Evolutionary conservation across 2,888 invertebrate genomes (phyloP).

Genomic region (Nemotelus nigrinus): DNA sequence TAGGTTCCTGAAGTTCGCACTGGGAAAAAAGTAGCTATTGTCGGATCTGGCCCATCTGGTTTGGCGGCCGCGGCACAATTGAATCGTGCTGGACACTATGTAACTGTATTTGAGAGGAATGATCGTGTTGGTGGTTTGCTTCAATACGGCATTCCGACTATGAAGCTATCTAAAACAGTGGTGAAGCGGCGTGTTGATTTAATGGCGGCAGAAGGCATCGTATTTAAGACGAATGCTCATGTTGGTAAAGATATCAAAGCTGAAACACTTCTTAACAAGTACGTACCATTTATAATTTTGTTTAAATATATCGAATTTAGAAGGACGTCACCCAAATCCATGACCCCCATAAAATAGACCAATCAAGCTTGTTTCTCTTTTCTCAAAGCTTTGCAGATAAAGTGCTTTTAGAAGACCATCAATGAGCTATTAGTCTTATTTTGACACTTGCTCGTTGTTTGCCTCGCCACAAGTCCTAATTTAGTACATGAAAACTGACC

Average conservation of each 20-base stretch:
- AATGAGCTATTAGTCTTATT: too few species aligned
- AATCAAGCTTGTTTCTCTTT: too few species aligned
- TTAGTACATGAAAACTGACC: too few species aligned
- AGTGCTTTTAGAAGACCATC: too few species aligned
- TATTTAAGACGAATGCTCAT: constrained; percentile 88
- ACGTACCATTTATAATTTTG: constrained; percentile 56
- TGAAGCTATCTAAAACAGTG: constrained; percentile 96
- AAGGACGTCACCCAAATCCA: background rate
- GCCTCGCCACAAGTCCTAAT: too few species aligned
- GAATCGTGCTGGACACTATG: constrained; percentile 93
- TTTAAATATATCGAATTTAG: constrained; percentile 5
- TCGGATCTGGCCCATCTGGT: constrained; percentile 95
- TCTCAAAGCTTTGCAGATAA: too few species aligned
- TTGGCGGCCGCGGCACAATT: constrained; percentile 96
- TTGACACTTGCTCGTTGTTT: too few species aligned
- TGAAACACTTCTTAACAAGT: constrained; percentile 73
- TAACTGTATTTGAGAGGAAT: constrained; percentile 96
- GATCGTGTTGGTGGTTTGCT: constrained; percentile 94
- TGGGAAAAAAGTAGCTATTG: constrained; percentile 85
- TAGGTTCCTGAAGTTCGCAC: constrained; percentile 77
- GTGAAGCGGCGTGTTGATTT: constrained; percentile 89
- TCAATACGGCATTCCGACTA: constrained; percentile 98
- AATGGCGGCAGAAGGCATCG: constrained; percentile 87
- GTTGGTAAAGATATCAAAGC: constrained; percentile 92
- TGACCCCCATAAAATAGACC: too few species aligned